A percentile compares a stretch with the other conserved stretches of the same genome.
phyloP scores from a whole-genome alignment of 2,888 invertebrate genomes.

The Taphrorychus bicolor region DNA sequence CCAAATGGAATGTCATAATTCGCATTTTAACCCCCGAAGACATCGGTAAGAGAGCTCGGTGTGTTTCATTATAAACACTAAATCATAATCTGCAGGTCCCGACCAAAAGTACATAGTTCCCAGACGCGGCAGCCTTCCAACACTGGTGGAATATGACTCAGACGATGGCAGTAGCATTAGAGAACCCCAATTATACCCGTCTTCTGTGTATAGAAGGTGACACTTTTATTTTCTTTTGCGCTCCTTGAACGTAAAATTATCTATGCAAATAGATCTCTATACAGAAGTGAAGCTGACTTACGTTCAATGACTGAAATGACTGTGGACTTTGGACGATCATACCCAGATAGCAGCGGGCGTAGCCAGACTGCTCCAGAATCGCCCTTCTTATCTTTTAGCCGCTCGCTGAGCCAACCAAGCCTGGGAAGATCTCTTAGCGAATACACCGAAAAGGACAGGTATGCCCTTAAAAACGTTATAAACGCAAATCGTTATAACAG shows the following conservation, averaged over 20 bases:
- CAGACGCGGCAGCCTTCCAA: constrained; percentile 83
- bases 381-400: constrained; percentile 64
- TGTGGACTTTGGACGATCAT: constrained; percentile 82
- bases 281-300: constrained; percentile 76
- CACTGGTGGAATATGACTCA: constrained; percentile 86
- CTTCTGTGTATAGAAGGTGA: constrained; percentile 55
- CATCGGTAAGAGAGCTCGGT: constrained; percentile 19
- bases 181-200: constrained; percentile 33
- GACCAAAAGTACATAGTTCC: constrained; percentile 62
- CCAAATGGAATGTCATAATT: constrained; percentile 93
- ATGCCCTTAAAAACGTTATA: constrained; percentile 43
- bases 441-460: constrained; percentile 75
- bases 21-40: constrained; percentile 69
- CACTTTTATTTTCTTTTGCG: no score
- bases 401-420: constrained; percentile 84
- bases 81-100: constrained; percentile 19
- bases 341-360: constrained; percentile 67
- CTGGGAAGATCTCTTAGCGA: constrained; percentile 85
- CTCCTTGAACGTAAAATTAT: neutral
- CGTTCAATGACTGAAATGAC: constrained; percentile 92
- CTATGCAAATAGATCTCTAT: constrained; percentile 69
- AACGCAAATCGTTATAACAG: no score
- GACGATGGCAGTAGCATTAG: constrained; percentile 82
- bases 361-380: constrained; percentile 55
- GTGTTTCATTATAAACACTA: no score